Base-by-base conservation (phyloP, 1,140 invertebrate genomes). In the Anadara kagoshimensis region DNA sequence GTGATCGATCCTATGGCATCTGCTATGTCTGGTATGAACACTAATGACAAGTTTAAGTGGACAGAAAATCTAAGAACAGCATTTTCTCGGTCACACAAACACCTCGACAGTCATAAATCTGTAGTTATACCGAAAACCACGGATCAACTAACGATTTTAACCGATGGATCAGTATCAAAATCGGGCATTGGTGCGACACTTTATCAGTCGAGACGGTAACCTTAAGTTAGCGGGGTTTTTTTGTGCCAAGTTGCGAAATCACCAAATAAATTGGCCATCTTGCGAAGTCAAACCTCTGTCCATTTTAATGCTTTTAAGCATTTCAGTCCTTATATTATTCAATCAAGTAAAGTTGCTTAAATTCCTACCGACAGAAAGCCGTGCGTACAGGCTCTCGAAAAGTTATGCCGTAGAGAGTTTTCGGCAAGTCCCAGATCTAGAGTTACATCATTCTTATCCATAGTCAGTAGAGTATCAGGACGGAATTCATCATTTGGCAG, bases 1-100 rank as follows among this genome's bases (percentile, higher is more conserved):
- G n/a, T n/a, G n/a, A n/a, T n/a, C n/a, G n/a, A n/a, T n/a, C 75
- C n/a, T 4, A 51, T 83, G 16, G 69, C 81, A 29, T 51, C 76
- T 43, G 24, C 26, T 18, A 73, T 66, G 14, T 68, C 59, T 45
- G 74, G 81, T 14, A n/a, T 29, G 5, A 26, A 72, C 24, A 79
- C 81, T 14, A 45, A 49, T 0, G 75, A 78, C 14, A 73, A 73
- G 26, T 51, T 78, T n/a, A 14, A 18, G 0, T 81, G 77, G 81
- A 53, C 70, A 41, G 75, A 81, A 54, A 44, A 69, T 1, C 22
- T 62, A 36, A n/a, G 8, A 10, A 36, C 63, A 10, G 0, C 36
- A 29, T 83, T 78, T 58, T 2, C 49, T 5, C 11, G 0, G 16
- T 61, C 73, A 12, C 65, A 79, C 43, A 29, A 54, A 14, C 4